Evolutionary conservation across 1,140 invertebrate species (phyloP).

Genomic region (Pseudachorutes palmiensis): DNA sequence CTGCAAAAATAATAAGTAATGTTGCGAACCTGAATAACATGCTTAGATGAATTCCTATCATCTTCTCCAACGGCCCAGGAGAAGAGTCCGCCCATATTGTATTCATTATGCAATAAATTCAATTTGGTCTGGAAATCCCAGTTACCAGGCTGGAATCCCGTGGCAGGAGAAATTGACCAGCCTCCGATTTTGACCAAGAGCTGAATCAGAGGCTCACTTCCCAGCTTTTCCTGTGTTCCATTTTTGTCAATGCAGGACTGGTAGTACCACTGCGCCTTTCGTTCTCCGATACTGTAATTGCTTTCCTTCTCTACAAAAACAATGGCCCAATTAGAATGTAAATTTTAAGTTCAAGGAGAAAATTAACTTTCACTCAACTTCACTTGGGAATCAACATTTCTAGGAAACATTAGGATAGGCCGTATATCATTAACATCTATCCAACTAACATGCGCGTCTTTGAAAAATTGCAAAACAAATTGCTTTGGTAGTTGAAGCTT

Average conservation of each 20-base stretch:
- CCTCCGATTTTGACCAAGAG: conserved; percentile 54
- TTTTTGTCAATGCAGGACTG: conserved; percentile 86
- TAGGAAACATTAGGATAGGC: no score
- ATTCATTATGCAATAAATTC: conserved; percentile 72
- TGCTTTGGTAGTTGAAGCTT: no score
- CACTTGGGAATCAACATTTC: no score
- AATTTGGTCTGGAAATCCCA: conserved; percentile 71
- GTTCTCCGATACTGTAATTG: conserved; percentile 67
- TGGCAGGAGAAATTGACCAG: conserved; percentile 35
- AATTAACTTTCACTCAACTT: no score
- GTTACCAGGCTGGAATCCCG: conserved; percentile 45
- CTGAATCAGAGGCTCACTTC: conserved; percentile 67
- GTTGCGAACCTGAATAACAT: conserved; percentile 84
- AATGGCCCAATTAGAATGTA: not conserved
- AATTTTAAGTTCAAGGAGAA: not conserved
- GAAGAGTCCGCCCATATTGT: conserved; percentile 81
- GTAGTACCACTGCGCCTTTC: conserved; percentile 84
- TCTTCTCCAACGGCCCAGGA: conserved; percentile 86
- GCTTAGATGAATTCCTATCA: conserved; percentile 77
- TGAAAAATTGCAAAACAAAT: no score
- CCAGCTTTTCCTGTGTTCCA: conserved; percentile 76
- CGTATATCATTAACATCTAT: no score
- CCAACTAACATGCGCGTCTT: no score
- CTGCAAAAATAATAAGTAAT: no score
- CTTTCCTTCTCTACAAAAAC: conserved; percentile 48